Evolutionary conservation across 2,888 invertebrate species (phyloP), one percentile per base, ranked within the genome.

Genomic region (Eudasyphora cyanicolor): DNA sequence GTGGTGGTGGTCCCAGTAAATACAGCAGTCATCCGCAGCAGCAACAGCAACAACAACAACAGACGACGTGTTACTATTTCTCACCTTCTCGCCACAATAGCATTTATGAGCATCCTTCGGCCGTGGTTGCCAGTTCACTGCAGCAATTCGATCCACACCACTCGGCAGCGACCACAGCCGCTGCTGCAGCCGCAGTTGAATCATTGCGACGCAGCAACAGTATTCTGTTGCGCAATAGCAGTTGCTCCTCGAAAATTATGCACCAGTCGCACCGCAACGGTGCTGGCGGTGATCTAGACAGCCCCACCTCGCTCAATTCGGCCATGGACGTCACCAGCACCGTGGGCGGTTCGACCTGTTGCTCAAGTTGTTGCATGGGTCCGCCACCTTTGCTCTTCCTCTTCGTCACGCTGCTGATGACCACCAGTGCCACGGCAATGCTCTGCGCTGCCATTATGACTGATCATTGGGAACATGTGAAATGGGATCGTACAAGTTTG

Each of bases 381-480:
- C 92, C 92, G 45, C 92, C 92, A 19, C 92, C 92, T 7, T 89
- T 92, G 64, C 86, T 92, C 51, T 92, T 92, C 74, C 89, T 92
- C 1, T 91, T 92, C 57, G 88, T 92, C 38, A 94, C 93, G 90
- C 93, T 94, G 89, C 93, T 95, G 89, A 93, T 95, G 93, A 96
- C 94, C 88, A 95, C 95, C 76, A 95, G 95, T 89, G 96, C 96
- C 35, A 96, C 97, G 70, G 95, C 95, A 38, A 95, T 97, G 95
- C 92, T 97, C 51, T 96, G 96, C 90, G 95, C 95, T 2, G 96
- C 97, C 86, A 96, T 97, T 90, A 96, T 97, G 95, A 97, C 97
- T 82, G 96, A 97, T 90, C 96, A 97, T 91, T 97, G 97, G 97
- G 97, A 97, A 92, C 95, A 96, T 90, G 96, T 97, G 85, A 94